Base-by-base conservation (phyloP, 2,797 vertebrate species). In the Bovichtus diacanthus region DNA sequence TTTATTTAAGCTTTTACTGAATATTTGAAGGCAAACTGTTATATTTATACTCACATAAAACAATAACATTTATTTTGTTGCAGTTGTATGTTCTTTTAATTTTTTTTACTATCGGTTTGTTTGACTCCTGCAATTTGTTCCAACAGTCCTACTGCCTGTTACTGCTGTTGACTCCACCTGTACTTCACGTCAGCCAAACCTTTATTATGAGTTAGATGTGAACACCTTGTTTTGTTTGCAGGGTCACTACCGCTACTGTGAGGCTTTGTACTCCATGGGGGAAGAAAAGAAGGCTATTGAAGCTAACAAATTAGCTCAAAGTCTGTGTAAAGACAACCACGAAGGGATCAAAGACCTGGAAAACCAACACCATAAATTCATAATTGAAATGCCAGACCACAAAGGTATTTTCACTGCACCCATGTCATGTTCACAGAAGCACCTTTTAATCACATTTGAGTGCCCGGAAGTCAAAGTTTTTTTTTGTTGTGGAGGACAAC, bases 201-300 rank as follows among this genome's bases (percentile, higher is more conserved):
- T 2, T 31, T 11, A 12, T n/a, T 25, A 4, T 1, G 31, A 49
- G 0, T 38, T 0, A 36, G 1, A 49, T 7, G 16, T 46, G 39
- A 41, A 19, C 46, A 27, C 21, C 0, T n/a, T 15, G 5, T 83
- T 53, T 59, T 43, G 36, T 66, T 81, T 79, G 31, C 83, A 99
- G 98, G 98, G 97, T 71, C 98, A 99, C 85, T 96, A 99, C 71
- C 96, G 96, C 31, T 99, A 94, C 88, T 98, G 97, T 84, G 97
- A 97, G 87, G 97, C 97, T 0, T 88, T 99, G 74, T 96, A 94
- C n/a, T 84, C 62, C 50, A 46, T 98, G 81, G 97, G 96, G 3
- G 90, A 96, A 39, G 43, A 86, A 0, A 70, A 87, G 13, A 90
- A 86, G 85, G 98, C 98, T 2, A 36, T 98, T 8, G 80, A 93